Evolutionary conservation across 1,140 invertebrate genomes (phyloP).

Genomic region (Helicoverpa armigera): DNA sequence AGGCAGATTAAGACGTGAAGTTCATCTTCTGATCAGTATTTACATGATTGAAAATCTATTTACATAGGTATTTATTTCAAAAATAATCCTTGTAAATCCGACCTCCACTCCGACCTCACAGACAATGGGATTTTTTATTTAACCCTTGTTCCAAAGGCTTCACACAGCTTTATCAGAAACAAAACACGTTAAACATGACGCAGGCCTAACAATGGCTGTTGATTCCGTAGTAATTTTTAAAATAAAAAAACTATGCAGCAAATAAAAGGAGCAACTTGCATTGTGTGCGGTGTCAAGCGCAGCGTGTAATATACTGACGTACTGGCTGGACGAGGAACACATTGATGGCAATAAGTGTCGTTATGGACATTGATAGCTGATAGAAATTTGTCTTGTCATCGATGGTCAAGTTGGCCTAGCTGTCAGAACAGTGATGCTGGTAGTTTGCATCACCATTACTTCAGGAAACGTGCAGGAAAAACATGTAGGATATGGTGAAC

Average conservation of each 20-base stretch:
- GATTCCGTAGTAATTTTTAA: conserved; percentile 30
- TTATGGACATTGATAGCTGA: conserved; percentile 7
- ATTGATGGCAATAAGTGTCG: background rate
- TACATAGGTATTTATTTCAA: no score
- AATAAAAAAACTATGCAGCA: conserved; percentile 32
- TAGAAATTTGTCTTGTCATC: background rate
- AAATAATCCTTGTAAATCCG: no score
- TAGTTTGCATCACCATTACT: no score
- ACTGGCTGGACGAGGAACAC: conserved; percentile 26
- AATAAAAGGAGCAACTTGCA: conserved; percentile 42
- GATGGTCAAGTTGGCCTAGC: no score
- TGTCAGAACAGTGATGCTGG: no score
- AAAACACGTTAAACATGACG: background rate
- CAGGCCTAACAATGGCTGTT: conserved; percentile 41
- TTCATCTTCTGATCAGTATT: no score
- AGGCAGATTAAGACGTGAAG: no score
- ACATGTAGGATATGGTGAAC: no score
- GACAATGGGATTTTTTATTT: no score
- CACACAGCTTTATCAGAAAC: background rate
- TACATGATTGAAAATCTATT: no score
- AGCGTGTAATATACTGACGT: conserved; percentile 42
- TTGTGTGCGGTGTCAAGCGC: conserved; percentile 49
- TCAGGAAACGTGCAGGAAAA: no score
- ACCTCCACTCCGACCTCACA: no score
- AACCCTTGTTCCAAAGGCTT: background rate